Percentiles rank a stretch among this genome's conserved stretches.
phyloP scores from a whole-genome alignment of 2,797 vertebrate species.

The Pteropus rufus region DNA sequence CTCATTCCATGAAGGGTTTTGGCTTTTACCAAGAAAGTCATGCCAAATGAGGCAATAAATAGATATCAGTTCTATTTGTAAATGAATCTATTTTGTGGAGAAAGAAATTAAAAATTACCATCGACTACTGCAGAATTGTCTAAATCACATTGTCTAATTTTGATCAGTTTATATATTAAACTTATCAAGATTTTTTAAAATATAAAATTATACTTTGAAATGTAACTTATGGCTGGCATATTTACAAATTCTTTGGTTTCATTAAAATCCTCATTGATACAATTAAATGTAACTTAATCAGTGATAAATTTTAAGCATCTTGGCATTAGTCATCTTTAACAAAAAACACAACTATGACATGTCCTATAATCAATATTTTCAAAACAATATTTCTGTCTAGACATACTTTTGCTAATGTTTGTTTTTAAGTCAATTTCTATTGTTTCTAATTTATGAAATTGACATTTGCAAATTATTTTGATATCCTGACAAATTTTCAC shows the following conservation, averaged over 20 bases:
- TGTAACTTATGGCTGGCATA: background rate
- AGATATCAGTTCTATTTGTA: background rate
- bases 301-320: background rate
- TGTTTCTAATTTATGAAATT: background rate
- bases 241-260: background rate
- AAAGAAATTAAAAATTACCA: background rate
- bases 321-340: background rate
- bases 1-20: background rate
- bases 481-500: background rate
- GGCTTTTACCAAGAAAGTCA: background rate
- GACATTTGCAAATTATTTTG: background rate
- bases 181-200: background rate
- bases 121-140: background rate
- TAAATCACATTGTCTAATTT: background rate
- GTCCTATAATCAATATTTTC: background rate
- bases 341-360: background rate
- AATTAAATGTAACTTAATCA: background rate
- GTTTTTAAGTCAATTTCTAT: background rate
- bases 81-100: background rate
- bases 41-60: background rate
- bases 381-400: background rate
- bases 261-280: background rate
- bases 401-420: background rate
- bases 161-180: background rate
- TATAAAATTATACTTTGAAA: background rate